These are phyloP conservation scores for Ctenoplectra terminalis DNA, from an alignment of 1,140 invertebrate species.

Conservation along the genomic window DNA sequence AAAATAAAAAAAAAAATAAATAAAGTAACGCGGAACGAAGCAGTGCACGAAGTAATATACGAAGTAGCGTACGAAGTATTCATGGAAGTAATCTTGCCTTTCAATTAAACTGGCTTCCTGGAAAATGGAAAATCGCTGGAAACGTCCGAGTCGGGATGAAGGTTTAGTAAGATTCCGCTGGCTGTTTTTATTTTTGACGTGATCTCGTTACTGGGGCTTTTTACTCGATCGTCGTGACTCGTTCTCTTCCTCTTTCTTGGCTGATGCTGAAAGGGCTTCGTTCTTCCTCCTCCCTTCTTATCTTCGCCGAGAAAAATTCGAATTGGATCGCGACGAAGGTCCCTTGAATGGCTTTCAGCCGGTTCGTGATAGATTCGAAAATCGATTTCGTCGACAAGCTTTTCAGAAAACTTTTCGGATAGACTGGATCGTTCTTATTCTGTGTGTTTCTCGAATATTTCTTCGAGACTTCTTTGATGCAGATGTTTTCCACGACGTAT, in stretches of 20 bases:
- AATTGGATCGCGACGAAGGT: conserved; percentile 20
- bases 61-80: too few species aligned
- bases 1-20: background rate
- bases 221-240: background rate
- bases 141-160: too few species aligned
- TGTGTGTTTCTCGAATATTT: too few species aligned
- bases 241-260: background rate
- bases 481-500: too few species aligned
- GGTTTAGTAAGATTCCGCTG: background rate
- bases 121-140: background rate
- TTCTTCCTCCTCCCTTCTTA: background rate
- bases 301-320: conserved; percentile 7
- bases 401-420: background rate
- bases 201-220: conserved; percentile 4
- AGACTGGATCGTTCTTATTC: too few species aligned
- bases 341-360: conserved; percentile 3
- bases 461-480: too few species aligned
- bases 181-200: conserved; percentile 26
- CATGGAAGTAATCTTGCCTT: conserved; percentile 13
- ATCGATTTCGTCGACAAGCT: background rate
- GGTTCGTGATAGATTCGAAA: background rate
- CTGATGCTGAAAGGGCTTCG: background rate
- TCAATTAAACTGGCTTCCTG: conserved; percentile 5
- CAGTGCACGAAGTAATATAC: too few species aligned
- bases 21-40: background rate